Evolutionary conservation across 2,113 vertebrate species (phyloP).

Genomic region (Laticauda colubrina): DNA sequence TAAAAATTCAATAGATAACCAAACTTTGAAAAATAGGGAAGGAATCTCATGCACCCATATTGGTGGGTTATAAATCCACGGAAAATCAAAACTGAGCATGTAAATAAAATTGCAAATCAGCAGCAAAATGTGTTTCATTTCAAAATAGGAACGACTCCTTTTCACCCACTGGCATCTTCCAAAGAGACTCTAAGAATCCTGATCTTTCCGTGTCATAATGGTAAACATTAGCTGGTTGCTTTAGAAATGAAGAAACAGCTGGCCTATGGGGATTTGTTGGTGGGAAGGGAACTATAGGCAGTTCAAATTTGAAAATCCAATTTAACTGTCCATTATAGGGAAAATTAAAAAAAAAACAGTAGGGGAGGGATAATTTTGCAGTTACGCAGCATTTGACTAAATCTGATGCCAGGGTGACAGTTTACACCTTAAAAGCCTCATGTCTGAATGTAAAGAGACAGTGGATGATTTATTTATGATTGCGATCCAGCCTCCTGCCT

Average conservation of each 20-base stretch:
- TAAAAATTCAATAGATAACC: background rate
- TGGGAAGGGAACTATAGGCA: slow-evolving; percentile 73
- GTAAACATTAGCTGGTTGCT: slow-evolving; percentile 81
- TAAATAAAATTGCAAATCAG: slow-evolving; percentile 81
- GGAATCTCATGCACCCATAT: slow-evolving; percentile 46
- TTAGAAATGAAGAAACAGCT: slow-evolving; percentile 77
- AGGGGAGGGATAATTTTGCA: slow-evolving; percentile 81
- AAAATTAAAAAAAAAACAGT: slow-evolving; percentile 72
- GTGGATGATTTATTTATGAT: slow-evolving; percentile 85
- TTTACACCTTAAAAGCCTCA: slow-evolving; percentile 79
- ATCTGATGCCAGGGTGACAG: slow-evolving; percentile 79
- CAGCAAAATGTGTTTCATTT: slow-evolving; percentile 76
- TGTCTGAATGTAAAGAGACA: slow-evolving; percentile 79
- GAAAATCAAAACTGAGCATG: slow-evolving; percentile 77
- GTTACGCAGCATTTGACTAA: slow-evolving; percentile 81
- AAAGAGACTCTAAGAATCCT: slow-evolving; percentile 76
- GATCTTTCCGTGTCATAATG: slow-evolving; percentile 74
- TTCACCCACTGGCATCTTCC: slow-evolving; percentile 69
- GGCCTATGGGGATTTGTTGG: slow-evolving; percentile 68
- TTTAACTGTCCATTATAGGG: slow-evolving; percentile 83
- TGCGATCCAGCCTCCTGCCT: slow-evolving; percentile 79
- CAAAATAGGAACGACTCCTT: slow-evolving; percentile 69
- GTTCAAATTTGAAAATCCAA: slow-evolving; percentile 83
- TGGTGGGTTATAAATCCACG: slow-evolving; percentile 73
- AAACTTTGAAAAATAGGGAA: slow-evolving; percentile 66